These are phyloP conservation scores for Mirounga angustirostris DNA, from an alignment of 2,113 vertebrate species.

Conservation along the genomic window DNA sequence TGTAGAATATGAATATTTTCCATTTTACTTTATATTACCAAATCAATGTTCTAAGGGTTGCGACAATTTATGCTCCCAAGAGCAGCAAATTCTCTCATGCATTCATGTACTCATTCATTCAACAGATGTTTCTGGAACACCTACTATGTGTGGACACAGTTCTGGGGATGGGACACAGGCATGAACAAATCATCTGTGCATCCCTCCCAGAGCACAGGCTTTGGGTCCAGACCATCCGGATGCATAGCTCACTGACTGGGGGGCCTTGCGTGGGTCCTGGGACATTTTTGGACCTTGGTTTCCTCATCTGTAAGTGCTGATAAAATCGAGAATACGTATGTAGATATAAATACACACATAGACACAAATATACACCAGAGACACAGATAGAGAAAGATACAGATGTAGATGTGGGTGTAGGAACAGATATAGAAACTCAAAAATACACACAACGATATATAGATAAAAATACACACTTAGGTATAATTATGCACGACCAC, in stretches of 20 bases:
- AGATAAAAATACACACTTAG: not conserved
- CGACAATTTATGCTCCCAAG: not conserved
- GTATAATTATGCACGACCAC: too few relatives aligned
- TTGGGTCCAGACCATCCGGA: not conserved
- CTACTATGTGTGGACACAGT: not conserved
- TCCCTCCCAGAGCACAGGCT: not conserved
- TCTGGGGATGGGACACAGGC: too few relatives aligned
- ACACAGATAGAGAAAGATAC: not conserved
- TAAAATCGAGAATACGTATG: not conserved
- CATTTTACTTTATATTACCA: not conserved
- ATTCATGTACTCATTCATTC: rapidly evolving
- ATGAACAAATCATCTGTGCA: rapidly evolving
- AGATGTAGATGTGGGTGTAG: not conserved
- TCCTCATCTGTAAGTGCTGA: not conserved
- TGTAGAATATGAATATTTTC: not conserved
- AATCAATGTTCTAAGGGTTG: not conserved
- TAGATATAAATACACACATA: not conserved
- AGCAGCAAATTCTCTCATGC: not conserved
- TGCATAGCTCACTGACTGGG: not conserved
- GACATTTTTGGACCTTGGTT: not conserved
- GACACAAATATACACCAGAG: not conserved
- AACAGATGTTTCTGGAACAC: not conserved
- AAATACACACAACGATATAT: rapidly evolving
- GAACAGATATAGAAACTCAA: too few relatives aligned
- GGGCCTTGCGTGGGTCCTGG: not conserved